These are phyloP conservation scores for Raja brachyura DNA, from an alignment of 2,113 vertebrate species.

Conservation along the genomic window DNA sequence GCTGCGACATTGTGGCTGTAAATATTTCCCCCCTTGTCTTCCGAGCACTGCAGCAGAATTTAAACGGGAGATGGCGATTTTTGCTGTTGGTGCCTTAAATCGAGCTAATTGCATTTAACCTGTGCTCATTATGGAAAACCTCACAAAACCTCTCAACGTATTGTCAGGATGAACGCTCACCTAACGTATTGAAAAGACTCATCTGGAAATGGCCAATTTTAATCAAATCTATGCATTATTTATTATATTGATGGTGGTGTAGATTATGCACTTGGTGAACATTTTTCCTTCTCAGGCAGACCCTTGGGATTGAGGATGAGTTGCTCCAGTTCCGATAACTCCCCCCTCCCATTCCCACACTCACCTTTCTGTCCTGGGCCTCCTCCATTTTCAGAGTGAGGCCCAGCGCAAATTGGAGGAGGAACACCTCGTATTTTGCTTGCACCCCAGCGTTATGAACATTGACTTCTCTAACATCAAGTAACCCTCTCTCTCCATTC, in stretches of 20 bases:
- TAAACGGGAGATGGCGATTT: background rate
- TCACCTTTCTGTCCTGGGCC: no score
- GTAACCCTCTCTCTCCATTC: no score
- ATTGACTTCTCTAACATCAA: no score
- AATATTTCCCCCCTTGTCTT: background rate
- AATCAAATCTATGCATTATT: conserved; percentile 8
- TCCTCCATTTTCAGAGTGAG: no score
- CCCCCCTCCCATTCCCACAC: no score
- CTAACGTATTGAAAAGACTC: background rate
- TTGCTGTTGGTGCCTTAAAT: background rate
- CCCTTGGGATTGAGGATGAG: no score
- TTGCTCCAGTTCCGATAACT: no score
- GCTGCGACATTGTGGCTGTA: background rate
- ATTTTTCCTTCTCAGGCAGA: background rate
- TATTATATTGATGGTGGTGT: background rate
- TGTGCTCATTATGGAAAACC: background rate
- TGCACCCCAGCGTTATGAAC: no score
- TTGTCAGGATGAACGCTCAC: background rate
- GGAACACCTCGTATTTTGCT: no score
- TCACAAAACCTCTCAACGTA: background rate
- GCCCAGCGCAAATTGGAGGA: no score
- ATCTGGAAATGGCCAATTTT: conserved; percentile 1
- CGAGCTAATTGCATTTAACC: background rate
- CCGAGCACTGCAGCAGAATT: background rate
- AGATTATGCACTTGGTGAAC: background rate